Evolutionary conservation across 2,113 vertebrate species (phyloP).

Genomic region (Thryonomys swinderianus): DNA sequence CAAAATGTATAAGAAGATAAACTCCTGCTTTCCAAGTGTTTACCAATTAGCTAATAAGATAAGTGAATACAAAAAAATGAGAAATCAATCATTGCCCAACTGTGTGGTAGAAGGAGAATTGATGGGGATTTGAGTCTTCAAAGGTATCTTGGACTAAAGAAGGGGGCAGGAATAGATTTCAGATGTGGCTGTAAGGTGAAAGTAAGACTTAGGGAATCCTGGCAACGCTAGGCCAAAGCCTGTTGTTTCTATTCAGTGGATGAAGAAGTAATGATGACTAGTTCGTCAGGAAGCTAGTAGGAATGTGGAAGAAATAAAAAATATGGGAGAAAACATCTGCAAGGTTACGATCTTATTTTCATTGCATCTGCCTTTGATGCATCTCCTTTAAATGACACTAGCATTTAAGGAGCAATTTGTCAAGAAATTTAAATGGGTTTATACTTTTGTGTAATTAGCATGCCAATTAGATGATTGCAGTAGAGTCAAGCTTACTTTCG

Average conservation of each 20-base stretch:
- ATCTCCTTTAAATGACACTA: too few species aligned
- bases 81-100: neutral
- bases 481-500: neutral
- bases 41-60: neutral
- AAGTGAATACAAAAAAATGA: neutral
- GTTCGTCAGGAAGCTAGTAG: constrained; percentile 18
- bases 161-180: neutral
- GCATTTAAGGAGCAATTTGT: neutral
- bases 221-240: neutral
- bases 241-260: neutral
- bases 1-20: neutral
- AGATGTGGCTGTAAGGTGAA: neutral
- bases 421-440: constrained; percentile 36
- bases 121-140: neutral
- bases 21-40: neutral
- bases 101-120: neutral
- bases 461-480: neutral
- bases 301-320: constrained; percentile 18
- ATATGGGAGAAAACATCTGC: neutral
- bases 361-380: too few species aligned
- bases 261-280: neutral
- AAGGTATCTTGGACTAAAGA: constrained; percentile 13
- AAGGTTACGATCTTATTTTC: constrained; percentile 46
- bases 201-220: constrained; percentile 27
- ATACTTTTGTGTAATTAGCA: neutral